Percentiles rank a stretch among this genome's conserved stretches.
These are phyloP conservation scores for Branchipolynoe longqiensis DNA, from an alignment of 2,888 invertebrate genomes.

Conservation along the genomic window DNA sequence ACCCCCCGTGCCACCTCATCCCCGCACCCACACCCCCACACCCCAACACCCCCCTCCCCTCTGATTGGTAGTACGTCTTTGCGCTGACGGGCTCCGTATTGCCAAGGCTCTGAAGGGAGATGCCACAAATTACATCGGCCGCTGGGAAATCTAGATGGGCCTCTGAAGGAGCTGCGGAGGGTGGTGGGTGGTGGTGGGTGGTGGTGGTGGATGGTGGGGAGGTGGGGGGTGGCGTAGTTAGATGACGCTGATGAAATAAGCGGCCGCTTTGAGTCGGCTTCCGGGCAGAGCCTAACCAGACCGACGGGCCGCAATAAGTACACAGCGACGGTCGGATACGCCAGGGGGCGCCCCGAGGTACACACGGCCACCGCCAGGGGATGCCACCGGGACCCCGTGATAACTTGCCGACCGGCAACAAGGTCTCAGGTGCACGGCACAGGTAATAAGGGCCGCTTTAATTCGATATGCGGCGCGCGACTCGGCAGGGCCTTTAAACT, in stretches of 20 bases:
- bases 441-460: not conserved
- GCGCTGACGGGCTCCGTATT: constrained; percentile 3
- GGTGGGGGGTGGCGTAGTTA: constrained; percentile 32
- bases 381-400: not conserved
- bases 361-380: not conserved
- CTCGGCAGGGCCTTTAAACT: constrained; percentile 9
- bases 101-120: constrained; percentile 49
- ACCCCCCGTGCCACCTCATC: too few species aligned
- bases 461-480: not conserved
- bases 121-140: constrained; percentile 47
- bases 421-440: constrained; percentile 3
- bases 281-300: constrained; percentile 42
- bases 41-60: too few species aligned
- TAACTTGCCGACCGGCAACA: constrained; percentile 9
- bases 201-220: too few species aligned
- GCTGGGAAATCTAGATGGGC: constrained; percentile 46
- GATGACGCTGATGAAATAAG: constrained; percentile 49
- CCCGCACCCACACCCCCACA: too few species aligned
- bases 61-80: constrained; percentile 56
- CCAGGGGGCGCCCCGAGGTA: not conserved
- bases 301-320: constrained; percentile 29
- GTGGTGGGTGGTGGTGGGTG: too few species aligned
- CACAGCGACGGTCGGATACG: not conserved
- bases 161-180: constrained; percentile 29
- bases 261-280: constrained; percentile 22